These are phyloP conservation scores for Sylvia borin DNA, from an alignment of 2,797 vertebrate genomes.

Conservation along the genomic window DNA sequence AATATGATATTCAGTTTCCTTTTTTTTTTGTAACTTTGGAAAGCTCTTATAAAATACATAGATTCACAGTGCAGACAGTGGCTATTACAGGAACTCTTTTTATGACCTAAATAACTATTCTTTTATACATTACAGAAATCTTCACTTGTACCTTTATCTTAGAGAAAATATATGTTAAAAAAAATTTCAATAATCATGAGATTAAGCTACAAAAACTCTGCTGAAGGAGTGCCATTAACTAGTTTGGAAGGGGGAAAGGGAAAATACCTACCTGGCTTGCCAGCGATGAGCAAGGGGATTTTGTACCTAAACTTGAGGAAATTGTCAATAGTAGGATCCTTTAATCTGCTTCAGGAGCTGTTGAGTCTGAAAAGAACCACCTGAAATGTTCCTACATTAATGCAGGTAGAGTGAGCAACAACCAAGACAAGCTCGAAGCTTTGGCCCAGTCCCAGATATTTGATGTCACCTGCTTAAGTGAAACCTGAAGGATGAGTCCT, in stretches of 20 bases:
- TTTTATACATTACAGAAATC: background rate
- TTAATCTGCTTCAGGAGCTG: background rate
- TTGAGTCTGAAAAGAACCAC: background rate
- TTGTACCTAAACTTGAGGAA: background rate
- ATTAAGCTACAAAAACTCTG: background rate
- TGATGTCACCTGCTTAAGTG: background rate
- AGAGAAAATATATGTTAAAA: background rate
- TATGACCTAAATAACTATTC: background rate
- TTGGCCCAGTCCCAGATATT: background rate
- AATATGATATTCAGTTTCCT: background rate
- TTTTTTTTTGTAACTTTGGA: background rate
- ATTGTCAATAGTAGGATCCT: background rate
- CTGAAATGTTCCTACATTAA: background rate
- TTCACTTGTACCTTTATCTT: background rate
- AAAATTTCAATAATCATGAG: background rate
- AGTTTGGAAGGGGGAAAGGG: background rate
- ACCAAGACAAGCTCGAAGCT: accelerated
- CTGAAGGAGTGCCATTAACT: background rate
- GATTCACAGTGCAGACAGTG: background rate
- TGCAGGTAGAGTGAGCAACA: background rate
- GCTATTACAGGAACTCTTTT: background rate
- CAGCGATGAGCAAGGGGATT: background rate
- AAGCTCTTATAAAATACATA: background rate
- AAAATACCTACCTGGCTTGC: background rate
- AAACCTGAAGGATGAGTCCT: background rate